phyloP scores from a whole-genome alignment of 2,888 invertebrate genomes.

The Globia sparganii region DNA sequence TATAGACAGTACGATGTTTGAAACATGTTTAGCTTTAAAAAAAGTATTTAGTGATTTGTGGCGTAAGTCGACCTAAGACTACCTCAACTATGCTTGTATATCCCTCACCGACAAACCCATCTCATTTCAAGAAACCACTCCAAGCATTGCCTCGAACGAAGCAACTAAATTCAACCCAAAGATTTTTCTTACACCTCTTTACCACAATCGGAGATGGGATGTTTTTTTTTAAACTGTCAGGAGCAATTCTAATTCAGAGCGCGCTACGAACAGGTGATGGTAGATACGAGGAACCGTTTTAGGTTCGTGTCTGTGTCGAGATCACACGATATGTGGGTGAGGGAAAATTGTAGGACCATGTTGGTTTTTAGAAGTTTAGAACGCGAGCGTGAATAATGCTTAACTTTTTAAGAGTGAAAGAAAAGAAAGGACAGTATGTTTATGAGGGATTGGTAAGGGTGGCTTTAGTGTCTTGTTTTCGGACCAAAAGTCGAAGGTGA shows the following conservation, averaged over 20 bases:
- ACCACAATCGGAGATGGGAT: conserved; percentile 54
- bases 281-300: conserved; percentile 59
- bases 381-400: neutral
- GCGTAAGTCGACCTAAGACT: neutral
- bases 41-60: too few relatives aligned
- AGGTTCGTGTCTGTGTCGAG: conserved; percentile 55
- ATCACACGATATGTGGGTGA: conserved; percentile 53
- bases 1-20: too few relatives aligned
- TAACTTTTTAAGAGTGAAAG: neutral
- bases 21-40: too few relatives aligned
- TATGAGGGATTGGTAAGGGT: too few relatives aligned
- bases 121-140: conserved; percentile 14
- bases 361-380: conserved; percentile 37
- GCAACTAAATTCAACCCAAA: conserved; percentile 7
- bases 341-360: conserved; percentile 40
- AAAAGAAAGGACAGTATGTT: too few relatives aligned
- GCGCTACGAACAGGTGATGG: conserved; percentile 60
- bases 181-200: conserved; percentile 53
- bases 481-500: too few relatives aligned
- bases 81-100: neutral
- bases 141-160: conserved; percentile 2
- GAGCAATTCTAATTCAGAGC: conserved; percentile 61
- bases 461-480: too few relatives aligned
- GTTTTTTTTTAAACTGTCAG: conserved; percentile 59
- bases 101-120: neutral